Conservation (phyloP, 2,797 vertebrate species). For the Lutjanus argentimaculatus region DNA sequence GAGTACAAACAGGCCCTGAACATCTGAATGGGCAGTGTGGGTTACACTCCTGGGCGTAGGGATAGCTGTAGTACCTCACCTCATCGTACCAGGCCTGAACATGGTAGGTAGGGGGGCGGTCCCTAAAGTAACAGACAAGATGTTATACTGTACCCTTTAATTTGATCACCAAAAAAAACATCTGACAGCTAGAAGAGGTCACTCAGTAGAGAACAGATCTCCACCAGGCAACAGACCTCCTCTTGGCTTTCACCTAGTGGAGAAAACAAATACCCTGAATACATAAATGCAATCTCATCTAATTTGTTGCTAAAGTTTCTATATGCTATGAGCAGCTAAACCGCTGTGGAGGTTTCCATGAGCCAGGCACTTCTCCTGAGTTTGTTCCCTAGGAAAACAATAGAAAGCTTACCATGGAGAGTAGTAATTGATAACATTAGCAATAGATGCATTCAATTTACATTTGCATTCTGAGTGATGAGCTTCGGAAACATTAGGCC, state of each 20-base stretch:
- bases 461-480: too few relatives aligned
- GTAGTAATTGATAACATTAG: background rate
- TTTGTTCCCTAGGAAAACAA: background rate
- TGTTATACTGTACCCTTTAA: background rate
- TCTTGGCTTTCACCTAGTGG: too few relatives aligned
- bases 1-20: constrained; percentile 96
- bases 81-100: constrained; percentile 99
- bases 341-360: background rate
- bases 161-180: background rate
- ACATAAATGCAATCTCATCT: background rate
- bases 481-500: too few relatives aligned
- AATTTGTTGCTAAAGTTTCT: background rate
- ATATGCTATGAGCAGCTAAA: background rate
- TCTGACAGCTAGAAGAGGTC: too few relatives aligned
- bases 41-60: constrained; percentile 95
- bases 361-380: background rate
- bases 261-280: background rate
- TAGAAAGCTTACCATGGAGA: background rate
- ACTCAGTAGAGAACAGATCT: too few relatives aligned
- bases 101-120: constrained; percentile 95
- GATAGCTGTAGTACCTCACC: constrained; percentile 94
- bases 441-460: too few relatives aligned
- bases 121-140: constrained; percentile 82
- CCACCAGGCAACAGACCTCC: too few relatives aligned
- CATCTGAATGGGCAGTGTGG: constrained; percentile 96